A percentile compares a stretch with the other conserved stretches of the same genome.
These are phyloP conservation scores for Flexamia atlantica DNA, from an alignment of 2,888 invertebrate genomes.

Conservation along the genomic window DNA sequence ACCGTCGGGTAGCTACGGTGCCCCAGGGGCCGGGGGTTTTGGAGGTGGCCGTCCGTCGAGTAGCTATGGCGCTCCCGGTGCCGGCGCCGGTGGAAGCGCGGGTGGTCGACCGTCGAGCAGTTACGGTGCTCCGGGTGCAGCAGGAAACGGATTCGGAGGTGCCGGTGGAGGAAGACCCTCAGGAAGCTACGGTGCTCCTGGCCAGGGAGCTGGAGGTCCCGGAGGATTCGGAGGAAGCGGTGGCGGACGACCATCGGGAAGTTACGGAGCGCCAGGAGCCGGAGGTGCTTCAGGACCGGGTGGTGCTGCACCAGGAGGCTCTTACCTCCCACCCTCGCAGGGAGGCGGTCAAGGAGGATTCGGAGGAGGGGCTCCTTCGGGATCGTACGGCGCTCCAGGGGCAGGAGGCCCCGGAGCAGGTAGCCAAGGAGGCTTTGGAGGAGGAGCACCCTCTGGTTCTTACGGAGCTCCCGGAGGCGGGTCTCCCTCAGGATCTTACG, in stretches of 20 bases:
- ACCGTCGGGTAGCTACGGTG: slow-evolving; percentile 45
- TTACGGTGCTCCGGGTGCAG: slow-evolving; percentile 57
- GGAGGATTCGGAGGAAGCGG: slow-evolving; percentile 56
- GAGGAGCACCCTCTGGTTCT: slow-evolving; percentile 47
- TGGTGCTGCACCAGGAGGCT: slow-evolving; percentile 54
- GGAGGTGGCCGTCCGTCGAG: slow-evolving; percentile 57
- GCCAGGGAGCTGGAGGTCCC: slow-evolving; percentile 29
- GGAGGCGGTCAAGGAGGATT: slow-evolving; percentile 56
- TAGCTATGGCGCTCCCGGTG: slow-evolving; percentile 28
- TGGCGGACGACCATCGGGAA: slow-evolving; percentile 56
- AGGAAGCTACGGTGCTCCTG: slow-evolving; percentile 26
- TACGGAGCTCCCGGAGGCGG: slow-evolving; percentile 60
- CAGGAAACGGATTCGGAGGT: slow-evolving; percentile 55
- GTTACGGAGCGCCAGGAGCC: slow-evolving; percentile 57
- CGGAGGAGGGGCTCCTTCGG: slow-evolving; percentile 49
- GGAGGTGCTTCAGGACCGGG: slow-evolving; percentile 18
- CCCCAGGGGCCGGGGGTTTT: slow-evolving; percentile 52
- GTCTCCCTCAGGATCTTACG: slow-evolving; percentile 47
- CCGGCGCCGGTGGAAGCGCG: slow-evolving; percentile 50
- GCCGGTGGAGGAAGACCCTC: slow-evolving; percentile 46
- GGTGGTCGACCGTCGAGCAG: slow-evolving; percentile 53
- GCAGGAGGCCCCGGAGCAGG: slow-evolving; percentile 30
- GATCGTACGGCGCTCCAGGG: slow-evolving; percentile 46
- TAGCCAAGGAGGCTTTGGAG: slow-evolving; percentile 47
- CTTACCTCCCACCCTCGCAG: slow-evolving; percentile 43